phyloP scores from a whole-genome alignment of 2,797 vertebrate genomes.

The Protosalanx chinensis region DNA sequence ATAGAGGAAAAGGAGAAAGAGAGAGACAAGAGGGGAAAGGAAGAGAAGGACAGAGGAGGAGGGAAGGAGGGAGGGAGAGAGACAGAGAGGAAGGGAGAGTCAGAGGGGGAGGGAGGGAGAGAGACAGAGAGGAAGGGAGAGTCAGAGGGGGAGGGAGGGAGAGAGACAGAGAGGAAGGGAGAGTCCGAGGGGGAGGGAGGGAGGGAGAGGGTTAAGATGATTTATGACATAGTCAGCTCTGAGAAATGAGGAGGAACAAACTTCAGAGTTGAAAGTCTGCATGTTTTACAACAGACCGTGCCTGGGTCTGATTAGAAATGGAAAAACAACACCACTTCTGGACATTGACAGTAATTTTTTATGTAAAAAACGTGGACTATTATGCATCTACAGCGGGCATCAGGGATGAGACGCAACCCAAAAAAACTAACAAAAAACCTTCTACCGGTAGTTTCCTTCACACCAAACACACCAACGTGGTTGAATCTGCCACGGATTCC shows the following conservation, averaged over 20 bases:
- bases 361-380: no score
- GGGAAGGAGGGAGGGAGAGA: neutral
- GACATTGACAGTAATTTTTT: neutral
- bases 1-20: neutral
- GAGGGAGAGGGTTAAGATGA: neutral
- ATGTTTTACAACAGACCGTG: neutral
- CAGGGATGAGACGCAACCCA: neutral
- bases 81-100: neutral
- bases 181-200: no score
- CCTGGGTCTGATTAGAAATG: neutral
- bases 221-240: neutral
- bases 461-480: neutral
- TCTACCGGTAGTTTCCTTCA: neutral
- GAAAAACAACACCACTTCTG: neutral
- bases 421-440: neutral
- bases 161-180: no score
- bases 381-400: no score
- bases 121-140: neutral
- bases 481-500: neutral
- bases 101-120: neutral
- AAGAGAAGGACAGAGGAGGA: constrained; percentile 1
- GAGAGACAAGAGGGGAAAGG: neutral
- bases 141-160: neutral
- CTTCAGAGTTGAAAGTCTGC: neutral
- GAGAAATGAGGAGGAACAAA: neutral